A percentile compares a stretch with the other conserved stretches of the same genome.
Conservation (phyloP, 2,113 vertebrate species). For the Nicator chloris region DNA sequence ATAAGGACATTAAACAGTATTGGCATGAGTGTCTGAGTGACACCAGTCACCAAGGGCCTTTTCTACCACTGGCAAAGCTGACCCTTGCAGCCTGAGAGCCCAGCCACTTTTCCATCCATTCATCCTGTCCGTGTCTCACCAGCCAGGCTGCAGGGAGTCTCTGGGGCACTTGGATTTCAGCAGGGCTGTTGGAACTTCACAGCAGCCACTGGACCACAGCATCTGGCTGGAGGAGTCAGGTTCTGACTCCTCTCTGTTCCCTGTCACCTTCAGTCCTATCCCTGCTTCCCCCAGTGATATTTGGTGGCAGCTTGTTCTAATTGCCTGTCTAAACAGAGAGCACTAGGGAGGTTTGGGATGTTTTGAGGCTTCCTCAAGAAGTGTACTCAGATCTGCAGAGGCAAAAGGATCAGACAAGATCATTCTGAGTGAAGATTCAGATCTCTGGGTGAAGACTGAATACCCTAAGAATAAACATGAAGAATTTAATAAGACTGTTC, state of each 20-base stretch:
- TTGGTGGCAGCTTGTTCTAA: neutral
- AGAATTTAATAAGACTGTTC: neutral
- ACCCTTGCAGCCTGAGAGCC: neutral
- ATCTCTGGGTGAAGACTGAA: neutral
- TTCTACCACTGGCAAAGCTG: neutral
- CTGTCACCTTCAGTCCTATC: neutral
- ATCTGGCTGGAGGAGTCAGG: neutral
- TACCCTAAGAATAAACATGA: neutral
- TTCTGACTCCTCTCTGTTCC: neutral
- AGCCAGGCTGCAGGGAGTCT: neutral
- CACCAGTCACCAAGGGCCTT: fast-evolving
- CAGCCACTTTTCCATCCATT: neutral
- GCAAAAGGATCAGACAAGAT: neutral
- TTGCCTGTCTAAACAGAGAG: neutral
- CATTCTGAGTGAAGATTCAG: neutral
- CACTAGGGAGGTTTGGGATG: neutral
- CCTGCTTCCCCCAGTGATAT: fast-evolving
- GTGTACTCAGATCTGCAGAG: neutral
- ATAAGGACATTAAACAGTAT: neutral
- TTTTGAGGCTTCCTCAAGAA: neutral
- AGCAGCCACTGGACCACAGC: neutral
- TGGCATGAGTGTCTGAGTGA: neutral
- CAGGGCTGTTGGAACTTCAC: neutral
- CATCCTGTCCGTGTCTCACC: neutral
- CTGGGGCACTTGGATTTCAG: neutral